Evolutionary conservation across 2,888 invertebrate genomes (phyloP), one percentile per base, ranked within the genome.

Genomic region (Hoplodrina blanda): DNA sequence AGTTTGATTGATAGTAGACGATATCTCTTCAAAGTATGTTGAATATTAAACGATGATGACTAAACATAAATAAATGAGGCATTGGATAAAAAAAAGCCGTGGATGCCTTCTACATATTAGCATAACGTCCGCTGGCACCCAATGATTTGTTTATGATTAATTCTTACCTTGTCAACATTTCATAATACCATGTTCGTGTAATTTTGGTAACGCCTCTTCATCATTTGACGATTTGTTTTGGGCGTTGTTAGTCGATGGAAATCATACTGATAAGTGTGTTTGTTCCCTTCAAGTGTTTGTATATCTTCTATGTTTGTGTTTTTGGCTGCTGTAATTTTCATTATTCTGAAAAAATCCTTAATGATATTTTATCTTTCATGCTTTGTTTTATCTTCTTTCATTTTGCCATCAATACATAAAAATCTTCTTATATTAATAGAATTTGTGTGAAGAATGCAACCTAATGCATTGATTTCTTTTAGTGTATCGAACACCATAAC

Each of bases 31-130:
- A 87, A 88, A 88, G 86, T 90, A 91, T 90, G 91, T 91, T 89
- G 89, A 92, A 92, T 92, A 92, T 91, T 91, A 93, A 92, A 91
- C 88, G 88, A 90, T 87, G 90, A 94, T 95, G 94, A 95, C 94
- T 93, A 87, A 91, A 92, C 93, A 90, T 86, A 91, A 91, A 94
- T 92, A 93, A 92, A 93, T 92, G 91, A 92, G 90, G 85, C 87
- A 89, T 88, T 85, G 81, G 86, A 88, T 85, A 88, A 91, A 91
- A 37, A 89, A 89, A 89, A 87, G 81, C 64, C 52, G 65, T 84
- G 81, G 85, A 84, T 86, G 80, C 84, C 78, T 83, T 83, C 73
- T 73, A 66, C 78, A 76, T 87, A 92, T 91, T 91, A 92, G 89
- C 90, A 91, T 91, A 90, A 87, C 84, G 85, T 87, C 70, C 65